Evolutionary conservation across 2,888 invertebrate species (phyloP).

Genomic region (Polyommatus iphigenia): DNA sequence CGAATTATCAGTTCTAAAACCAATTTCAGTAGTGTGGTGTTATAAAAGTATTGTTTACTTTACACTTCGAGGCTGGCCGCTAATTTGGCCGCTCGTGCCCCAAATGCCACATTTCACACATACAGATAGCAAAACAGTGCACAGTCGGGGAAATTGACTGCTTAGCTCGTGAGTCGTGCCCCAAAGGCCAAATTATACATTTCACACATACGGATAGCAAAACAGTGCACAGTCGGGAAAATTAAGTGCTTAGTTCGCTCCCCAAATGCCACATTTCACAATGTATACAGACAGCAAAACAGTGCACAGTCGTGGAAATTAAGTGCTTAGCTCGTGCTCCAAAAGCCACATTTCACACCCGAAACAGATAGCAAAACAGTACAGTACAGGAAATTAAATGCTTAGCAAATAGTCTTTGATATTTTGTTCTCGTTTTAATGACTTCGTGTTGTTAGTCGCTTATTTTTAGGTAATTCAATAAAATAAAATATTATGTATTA

Average conservation of each 20-base stretch:
- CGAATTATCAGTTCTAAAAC: not conserved
- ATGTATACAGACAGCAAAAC: not conserved
- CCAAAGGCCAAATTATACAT: slow-evolving; percentile 33
- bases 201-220: not conserved
- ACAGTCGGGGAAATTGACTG: not conserved
- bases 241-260: not conserved
- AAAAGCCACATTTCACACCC: too few relatives aligned
- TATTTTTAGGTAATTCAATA: not conserved
- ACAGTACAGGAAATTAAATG: not conserved
- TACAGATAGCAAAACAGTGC: not conserved
- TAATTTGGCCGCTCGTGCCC: slow-evolving; percentile 36
- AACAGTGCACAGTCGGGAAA: not conserved
- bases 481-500: too few relatives aligned
- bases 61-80: slow-evolving; percentile 46
- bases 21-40: not conserved
- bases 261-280: slow-evolving; percentile 35
- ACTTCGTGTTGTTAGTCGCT: not conserved
- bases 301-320: not conserved
- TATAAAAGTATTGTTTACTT: slow-evolving; percentile 43
- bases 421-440: not conserved
- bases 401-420: not conserved
- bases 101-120: slow-evolving; percentile 9
- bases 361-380: not conserved
- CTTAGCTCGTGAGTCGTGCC: not conserved
- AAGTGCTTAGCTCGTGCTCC: not conserved